Base-by-base conservation (phyloP, 2,888 invertebrate species). In the Smittia sp. region DNA sequence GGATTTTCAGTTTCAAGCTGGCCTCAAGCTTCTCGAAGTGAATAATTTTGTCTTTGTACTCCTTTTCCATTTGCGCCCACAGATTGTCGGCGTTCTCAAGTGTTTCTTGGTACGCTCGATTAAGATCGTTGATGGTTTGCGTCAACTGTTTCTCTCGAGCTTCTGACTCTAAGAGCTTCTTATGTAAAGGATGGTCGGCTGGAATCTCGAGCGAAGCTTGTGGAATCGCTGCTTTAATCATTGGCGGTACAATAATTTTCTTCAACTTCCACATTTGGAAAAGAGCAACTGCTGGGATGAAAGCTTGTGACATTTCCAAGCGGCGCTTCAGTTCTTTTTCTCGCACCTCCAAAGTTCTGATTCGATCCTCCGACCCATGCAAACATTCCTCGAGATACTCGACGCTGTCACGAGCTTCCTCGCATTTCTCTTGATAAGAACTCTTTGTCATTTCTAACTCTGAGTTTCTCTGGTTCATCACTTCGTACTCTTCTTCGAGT, bases 21-120 rank as follows among this genome's bases (percentile, higher is more conserved):
- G 78, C 77, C 78, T 86, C 85, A 7, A 83, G 83, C 2, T 80
- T 78, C 63, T 84, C 80, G 46, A 85, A 83, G 18, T 85, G 84
- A 58, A 85, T 81, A 39, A 89, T 85, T 76, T 84, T 86, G 77
- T 84, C 84, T 79, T 88, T 88, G 77, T 88, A 89, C 0, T 86
- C 86, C 7, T 85, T 85, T 78, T 88, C 89, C 84, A 89, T 85
- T 77, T 89, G 88, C 0, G 87, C 86, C 87, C 90, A 90, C 81
- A 89, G 86, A 75, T 89, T 87, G 75, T 90, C 90, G 0, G 90
- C 89, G 74, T 89, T 87, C 74, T 89, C 88, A 78, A 91, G 80
- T 77, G 90, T 90, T 78, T 89, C 88, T 77, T 89, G 84, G 77
- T 90, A 90, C 0, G 89, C 87, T 1, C 87, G 82, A 78, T 88